Evolutionary conservation across 2,797 vertebrate genomes (phyloP).

Genomic region (Falco berigora): DNA sequence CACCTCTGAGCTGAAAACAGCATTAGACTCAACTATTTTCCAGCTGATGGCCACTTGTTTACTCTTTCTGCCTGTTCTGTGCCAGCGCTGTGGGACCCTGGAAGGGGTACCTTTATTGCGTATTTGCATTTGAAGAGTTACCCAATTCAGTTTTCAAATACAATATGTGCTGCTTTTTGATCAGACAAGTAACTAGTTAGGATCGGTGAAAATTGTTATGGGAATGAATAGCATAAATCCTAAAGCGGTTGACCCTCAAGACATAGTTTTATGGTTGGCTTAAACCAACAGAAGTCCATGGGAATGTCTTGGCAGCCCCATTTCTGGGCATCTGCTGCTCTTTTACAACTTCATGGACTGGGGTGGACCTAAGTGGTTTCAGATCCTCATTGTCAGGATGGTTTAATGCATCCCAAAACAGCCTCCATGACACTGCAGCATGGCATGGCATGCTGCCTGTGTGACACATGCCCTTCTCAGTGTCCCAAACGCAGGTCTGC

Average conservation of each 20-base stretch:
- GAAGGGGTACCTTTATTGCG: not conserved
- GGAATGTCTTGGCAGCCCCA: not conserved
- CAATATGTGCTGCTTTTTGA: not conserved
- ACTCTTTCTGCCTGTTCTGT: not conserved
- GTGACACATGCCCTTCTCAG: not conserved
- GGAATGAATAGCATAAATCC: not conserved
- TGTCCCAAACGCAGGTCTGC: not conserved
- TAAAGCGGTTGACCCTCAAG: not conserved
- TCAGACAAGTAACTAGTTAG: not conserved
- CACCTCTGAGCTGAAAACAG: not conserved
- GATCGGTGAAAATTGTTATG: not conserved
- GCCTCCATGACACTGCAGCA: not conserved
- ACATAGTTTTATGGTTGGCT: not conserved
- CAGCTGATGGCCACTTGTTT: accelerated
- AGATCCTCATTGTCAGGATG: accelerated
- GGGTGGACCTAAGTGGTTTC: not conserved
- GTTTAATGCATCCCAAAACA: not conserved
- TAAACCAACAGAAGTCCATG: not conserved
- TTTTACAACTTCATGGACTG: not conserved
- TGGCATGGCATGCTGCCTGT: not conserved
- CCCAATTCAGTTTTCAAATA: not conserved
- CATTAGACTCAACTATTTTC: not conserved
- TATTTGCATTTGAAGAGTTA: not conserved
- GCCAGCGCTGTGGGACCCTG: not conserved
- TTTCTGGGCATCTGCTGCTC: not conserved